Evolutionary conservation across 2,888 invertebrate genomes (phyloP).

Genomic region (Eristalis arbustorum): DNA sequence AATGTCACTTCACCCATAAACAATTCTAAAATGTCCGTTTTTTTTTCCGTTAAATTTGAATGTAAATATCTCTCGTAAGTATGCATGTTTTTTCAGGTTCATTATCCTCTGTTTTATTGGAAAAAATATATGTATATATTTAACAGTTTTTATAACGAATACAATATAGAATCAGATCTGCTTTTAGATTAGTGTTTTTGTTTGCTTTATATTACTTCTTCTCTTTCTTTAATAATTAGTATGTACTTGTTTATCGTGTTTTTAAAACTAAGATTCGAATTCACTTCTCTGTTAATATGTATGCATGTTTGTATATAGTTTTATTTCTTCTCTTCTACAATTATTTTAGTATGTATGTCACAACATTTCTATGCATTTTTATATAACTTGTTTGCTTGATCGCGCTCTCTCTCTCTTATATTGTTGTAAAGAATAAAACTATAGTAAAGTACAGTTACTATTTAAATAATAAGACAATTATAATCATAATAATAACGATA

Average conservation of each 20-base stretch:
- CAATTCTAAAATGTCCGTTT: neutral
- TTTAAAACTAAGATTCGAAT: slow-evolving; percentile 67
- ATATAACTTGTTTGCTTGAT: slow-evolving; percentile 42
- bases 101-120: slow-evolving; percentile 49
- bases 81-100: slow-evolving; percentile 9
- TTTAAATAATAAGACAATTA: slow-evolving; percentile 61
- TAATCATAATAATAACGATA: slow-evolving; percentile 66
- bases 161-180: slow-evolving; percentile 56
- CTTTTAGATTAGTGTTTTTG: slow-evolving; percentile 19
- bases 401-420: slow-evolving; percentile 55
- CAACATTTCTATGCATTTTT: slow-evolving; percentile 62
- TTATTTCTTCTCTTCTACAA: slow-evolving; percentile 6
- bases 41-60: neutral
- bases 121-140: slow-evolving; percentile 64
- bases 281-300: slow-evolving; percentile 45
- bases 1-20: slow-evolving; percentile 58
- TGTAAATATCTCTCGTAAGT: slow-evolving; percentile 35
- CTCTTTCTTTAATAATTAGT: slow-evolving; percentile 4
- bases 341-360: slow-evolving; percentile 47
- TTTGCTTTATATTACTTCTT: neutral
- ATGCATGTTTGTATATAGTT: slow-evolving; percentile 23
- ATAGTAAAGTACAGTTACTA: slow-evolving; percentile 67
- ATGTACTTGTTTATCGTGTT: slow-evolving; percentile 17
- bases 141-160: slow-evolving; percentile 60
- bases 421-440: slow-evolving; percentile 64